A percentile compares a stretch with the other conserved stretches of the same genome.
These are phyloP conservation scores for Batillaria attramentaria DNA, from an alignment of 1,140 invertebrate genomes.

Conservation along the genomic window DNA sequence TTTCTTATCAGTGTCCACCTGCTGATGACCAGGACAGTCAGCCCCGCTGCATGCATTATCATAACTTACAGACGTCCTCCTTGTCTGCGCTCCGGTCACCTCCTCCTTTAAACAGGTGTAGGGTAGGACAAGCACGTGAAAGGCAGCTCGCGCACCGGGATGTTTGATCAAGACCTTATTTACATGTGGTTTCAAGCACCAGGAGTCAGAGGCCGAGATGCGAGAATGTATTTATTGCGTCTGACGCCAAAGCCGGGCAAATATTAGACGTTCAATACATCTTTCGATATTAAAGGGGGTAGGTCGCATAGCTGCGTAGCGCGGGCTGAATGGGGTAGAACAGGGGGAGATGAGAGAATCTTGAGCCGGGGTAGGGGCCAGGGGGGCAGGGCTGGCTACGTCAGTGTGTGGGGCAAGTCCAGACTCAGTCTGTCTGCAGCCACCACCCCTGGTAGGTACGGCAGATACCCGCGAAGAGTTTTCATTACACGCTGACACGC, in stretches of 20 bases:
- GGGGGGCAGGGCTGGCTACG: neutral
- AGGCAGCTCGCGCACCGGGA: neutral
- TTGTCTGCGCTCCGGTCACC: no score
- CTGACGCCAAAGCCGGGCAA: neutral
- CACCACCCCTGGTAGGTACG: neutral
- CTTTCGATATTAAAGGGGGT: neutral
- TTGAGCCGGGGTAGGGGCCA: neutral
- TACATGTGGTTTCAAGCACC: slow-evolving; percentile 22
- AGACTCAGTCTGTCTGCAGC: neutral
- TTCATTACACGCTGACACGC: neutral
- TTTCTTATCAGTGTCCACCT: no score
- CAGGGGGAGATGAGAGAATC: neutral
- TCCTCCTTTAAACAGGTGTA: no score
- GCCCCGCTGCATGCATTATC: no score
- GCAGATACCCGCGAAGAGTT: neutral
- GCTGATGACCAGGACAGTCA: no score
- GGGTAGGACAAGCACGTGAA: slow-evolving; percentile 1
- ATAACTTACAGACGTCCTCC: no score
- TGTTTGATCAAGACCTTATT: slow-evolving; percentile 28
- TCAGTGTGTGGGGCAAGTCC: slow-evolving; percentile 10
- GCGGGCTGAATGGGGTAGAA: no score
- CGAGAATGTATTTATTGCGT: slow-evolving; percentile 31
- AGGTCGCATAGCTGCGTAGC: slow-evolving; percentile 3
- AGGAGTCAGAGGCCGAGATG: slow-evolving; percentile 20
- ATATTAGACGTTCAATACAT: neutral